Conservation (phyloP, 2,888 invertebrate species). For the Lampropteryx suffumata region DNA sequence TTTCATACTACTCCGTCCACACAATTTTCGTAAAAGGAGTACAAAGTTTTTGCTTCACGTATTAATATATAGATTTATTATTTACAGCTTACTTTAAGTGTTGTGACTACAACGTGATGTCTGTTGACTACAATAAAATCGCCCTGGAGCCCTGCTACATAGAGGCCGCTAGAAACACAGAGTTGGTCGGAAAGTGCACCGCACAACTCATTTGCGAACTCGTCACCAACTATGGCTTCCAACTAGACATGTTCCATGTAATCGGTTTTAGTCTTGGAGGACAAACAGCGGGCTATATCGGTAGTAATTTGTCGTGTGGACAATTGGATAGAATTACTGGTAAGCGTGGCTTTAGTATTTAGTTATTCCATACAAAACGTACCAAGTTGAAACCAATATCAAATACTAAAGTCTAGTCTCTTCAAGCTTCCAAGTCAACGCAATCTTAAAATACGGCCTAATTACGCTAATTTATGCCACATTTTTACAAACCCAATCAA, state of each 20-base stretch:
- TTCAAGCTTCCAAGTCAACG: too few species aligned
- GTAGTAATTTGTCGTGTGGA: slow-evolving; percentile 70
- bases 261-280: slow-evolving; percentile 86
- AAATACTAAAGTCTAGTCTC: too few species aligned
- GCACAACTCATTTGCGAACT: slow-evolving; percentile 82
- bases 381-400: too few species aligned
- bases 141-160: slow-evolving; percentile 84
- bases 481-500: too few species aligned
- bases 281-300: slow-evolving; percentile 81
- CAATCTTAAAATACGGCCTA: too few species aligned
- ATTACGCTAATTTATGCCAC: too few species aligned
- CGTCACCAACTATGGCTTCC: slow-evolving; percentile 61
- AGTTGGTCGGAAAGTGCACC: slow-evolving; percentile 83
- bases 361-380: too few species aligned
- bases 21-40: too few species aligned
- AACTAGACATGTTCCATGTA: slow-evolving; percentile 77
- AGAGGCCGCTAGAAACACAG: slow-evolving; percentile 81
- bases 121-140: slow-evolving; percentile 84
- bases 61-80: background rate
- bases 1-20: too few species aligned
- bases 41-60: too few species aligned
- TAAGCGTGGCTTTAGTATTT: too few species aligned
- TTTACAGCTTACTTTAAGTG: slow-evolving; percentile 77
- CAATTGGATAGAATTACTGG: slow-evolving; percentile 81
- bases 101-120: slow-evolving; percentile 83